phyloP scores from a whole-genome alignment of 2,113 vertebrate genomes.

The Gambusia affinis region DNA sequence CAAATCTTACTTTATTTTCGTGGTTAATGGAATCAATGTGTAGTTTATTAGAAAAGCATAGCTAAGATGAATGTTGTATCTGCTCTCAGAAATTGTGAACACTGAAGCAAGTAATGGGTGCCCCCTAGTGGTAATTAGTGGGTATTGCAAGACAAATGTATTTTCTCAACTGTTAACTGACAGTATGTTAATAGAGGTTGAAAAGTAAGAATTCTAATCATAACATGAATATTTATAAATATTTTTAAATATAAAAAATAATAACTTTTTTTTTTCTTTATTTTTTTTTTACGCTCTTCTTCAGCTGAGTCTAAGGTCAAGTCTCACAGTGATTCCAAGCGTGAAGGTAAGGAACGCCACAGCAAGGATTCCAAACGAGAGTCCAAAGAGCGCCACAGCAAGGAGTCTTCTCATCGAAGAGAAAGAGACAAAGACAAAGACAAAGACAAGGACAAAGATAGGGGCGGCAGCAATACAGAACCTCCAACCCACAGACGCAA shows the following conservation, averaged over 20 bases:
- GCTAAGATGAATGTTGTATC: too few species aligned
- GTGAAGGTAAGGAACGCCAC: conserved; percentile 79
- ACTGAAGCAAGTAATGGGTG: conserved; percentile 29
- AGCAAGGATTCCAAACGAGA: conserved; percentile 80
- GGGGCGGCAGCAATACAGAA: conserved; percentile 62
- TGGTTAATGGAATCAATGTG: too few species aligned
- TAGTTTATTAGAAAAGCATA: too few species aligned
- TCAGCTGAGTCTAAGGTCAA: conserved; percentile 92
- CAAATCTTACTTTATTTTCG: too few species aligned
- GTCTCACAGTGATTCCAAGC: conserved; percentile 78
- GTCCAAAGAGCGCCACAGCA: conserved; percentile 76
- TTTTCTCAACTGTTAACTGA: not conserved
- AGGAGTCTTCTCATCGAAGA: conserved; percentile 76
- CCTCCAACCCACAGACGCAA: conserved; percentile 61
- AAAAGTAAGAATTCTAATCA: not conserved
- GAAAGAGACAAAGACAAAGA: conserved; percentile 51
- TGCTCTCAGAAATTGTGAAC: not conserved
- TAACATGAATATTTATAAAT: not conserved
- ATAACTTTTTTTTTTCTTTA: too few species aligned
- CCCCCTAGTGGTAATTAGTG: conserved; percentile 58
- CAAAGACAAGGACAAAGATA: conserved; percentile 44
- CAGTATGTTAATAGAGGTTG: not conserved
- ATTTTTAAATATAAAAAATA: not conserved
- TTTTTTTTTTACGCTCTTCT: conserved; percentile 15
- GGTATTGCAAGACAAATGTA: conserved; percentile 30